Evolutionary conservation across 1,140 invertebrate species (phyloP).

Genomic region (Orussus abietinus): DNA sequence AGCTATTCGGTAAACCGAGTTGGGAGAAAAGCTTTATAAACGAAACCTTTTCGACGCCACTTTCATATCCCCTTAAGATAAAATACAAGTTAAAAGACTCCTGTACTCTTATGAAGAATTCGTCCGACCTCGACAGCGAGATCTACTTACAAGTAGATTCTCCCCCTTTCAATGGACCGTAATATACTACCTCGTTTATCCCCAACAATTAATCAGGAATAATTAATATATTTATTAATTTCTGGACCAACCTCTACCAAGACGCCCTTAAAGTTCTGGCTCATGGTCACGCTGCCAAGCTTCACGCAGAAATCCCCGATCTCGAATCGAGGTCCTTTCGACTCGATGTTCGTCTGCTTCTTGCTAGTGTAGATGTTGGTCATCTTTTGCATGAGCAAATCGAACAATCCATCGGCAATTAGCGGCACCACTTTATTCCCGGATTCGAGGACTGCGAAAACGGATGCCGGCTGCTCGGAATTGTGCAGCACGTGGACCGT

Average conservation of each 20-base stretch:
- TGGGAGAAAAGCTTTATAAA: too few species aligned
- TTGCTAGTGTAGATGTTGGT: slow-evolving; percentile 82
- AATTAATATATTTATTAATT: too few species aligned
- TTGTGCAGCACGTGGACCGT: slow-evolving; percentile 90
- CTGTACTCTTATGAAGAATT: too few species aligned
- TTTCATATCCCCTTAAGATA: too few species aligned
- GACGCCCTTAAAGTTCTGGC: slow-evolving; percentile 90
- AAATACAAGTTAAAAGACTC: too few species aligned
- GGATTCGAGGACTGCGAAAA: slow-evolving; percentile 88
- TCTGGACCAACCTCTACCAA: slow-evolving; percentile 83
- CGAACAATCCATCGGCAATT: slow-evolving; percentile 86
- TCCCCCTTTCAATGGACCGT: too few species aligned
- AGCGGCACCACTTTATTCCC: slow-evolving; percentile 80
- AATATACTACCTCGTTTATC: background rate
- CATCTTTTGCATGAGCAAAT: slow-evolving; percentile 86
- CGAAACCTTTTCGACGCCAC: too few species aligned
- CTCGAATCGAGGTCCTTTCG: slow-evolving; percentile 89
- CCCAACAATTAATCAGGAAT: too few species aligned
- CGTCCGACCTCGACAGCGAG: too few species aligned
- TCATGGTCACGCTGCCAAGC: slow-evolving; percentile 87
- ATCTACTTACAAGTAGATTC: too few species aligned
- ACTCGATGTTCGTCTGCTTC: slow-evolving; percentile 81
- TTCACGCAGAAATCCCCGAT: slow-evolving; percentile 93
- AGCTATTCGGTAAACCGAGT: too few species aligned
- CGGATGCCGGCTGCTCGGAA: slow-evolving; percentile 90